Conservation (phyloP, 2,888 invertebrate genomes). For the Alloscopus bannaensis region DNA sequence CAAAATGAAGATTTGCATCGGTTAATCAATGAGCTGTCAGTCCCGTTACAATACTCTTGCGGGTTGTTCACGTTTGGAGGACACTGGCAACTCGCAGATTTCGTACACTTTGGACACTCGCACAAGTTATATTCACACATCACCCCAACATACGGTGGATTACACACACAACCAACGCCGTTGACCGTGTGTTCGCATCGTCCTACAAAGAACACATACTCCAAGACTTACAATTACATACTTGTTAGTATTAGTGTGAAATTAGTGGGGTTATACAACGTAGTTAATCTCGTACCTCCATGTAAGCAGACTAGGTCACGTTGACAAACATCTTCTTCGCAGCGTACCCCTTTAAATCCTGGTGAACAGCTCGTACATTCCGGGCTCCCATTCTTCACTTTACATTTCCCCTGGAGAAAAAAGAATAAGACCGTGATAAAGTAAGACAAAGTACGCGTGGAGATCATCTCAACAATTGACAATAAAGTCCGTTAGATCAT, state of each 20-base stretch:
- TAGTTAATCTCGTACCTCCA: conserved; percentile 78
- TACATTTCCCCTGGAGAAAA: conserved; percentile 76
- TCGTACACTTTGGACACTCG: conserved; percentile 74
- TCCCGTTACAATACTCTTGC: conserved; percentile 53
- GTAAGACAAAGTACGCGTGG: too few relatives aligned
- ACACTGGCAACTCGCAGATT: conserved; percentile 71
- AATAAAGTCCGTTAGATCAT: conserved; percentile 3
- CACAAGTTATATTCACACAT: conserved; percentile 79
- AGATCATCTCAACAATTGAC: neutral
- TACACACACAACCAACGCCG: conserved; percentile 74
- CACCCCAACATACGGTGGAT: conserved; percentile 76
- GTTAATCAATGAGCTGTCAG: conserved; percentile 34
- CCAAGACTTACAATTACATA: neutral
- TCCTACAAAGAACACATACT: conserved; percentile 37
- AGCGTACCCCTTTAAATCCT: conserved; percentile 79
- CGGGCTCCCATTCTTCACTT: conserved; percentile 74
- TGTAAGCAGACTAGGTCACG: conserved; percentile 79
- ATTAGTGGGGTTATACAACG: neutral
- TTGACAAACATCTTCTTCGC: conserved; percentile 80
- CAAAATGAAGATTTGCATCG: conserved; percentile 76
- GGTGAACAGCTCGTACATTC: conserved; percentile 77
- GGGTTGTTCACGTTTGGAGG: conserved; percentile 57
- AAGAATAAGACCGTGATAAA: too few relatives aligned
- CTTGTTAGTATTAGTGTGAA: neutral
- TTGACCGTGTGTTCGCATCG: conserved; percentile 41